Base-by-base conservation (phyloP, 2,797 vertebrate genomes). In the Ptychobarbus kaznakovi region DNA sequence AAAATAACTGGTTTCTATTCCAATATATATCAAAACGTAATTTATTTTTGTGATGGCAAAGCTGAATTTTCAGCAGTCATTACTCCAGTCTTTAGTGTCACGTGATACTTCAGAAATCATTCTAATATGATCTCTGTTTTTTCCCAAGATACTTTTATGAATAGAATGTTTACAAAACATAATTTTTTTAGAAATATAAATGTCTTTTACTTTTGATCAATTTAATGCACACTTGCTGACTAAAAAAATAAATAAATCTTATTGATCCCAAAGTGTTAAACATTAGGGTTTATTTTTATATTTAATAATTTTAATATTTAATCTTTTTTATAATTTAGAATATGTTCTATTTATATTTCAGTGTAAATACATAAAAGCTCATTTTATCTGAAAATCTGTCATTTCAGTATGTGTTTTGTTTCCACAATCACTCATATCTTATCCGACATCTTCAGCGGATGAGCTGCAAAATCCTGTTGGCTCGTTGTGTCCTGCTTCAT, bases 381-480 rank as follows among this genome's bases (percentile, higher is more conserved):
- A 4, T 20, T 13, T 25, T 51, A 32, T 42, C 68, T 6, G 38
- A 40, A 69, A 40, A 69, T 11, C 35, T 40, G 35, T 42, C 20
- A n/a, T 18, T 74, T 32, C 15, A 6, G 16, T 46, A 25, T 0
- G 42, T 70, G 68, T 40, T 85, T 63, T 86, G 82, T 49, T 76
- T 82, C 15, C 76, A 66, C 1, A 68, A 79, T 81, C 68, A 51
- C 74, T 58, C 72, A 18, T 70, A 75, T 70, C 70, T 38, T 35
- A 38, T 74, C 46, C 61, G 35, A 15, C 68, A 56, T 49, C 20
- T 38, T n/a, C 28, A 22, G 44, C 53, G 20, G 22, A 66, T 38
- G 42, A 86, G 75, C 12, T 66, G 75, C 25, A 25, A 79, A 86
- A 81, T 84, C 82, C 87, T 85, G 38, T 89, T 83, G 88, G 82